Conservation (phyloP, 2,888 invertebrate species). For the Drosophila pegasa region DNA sequence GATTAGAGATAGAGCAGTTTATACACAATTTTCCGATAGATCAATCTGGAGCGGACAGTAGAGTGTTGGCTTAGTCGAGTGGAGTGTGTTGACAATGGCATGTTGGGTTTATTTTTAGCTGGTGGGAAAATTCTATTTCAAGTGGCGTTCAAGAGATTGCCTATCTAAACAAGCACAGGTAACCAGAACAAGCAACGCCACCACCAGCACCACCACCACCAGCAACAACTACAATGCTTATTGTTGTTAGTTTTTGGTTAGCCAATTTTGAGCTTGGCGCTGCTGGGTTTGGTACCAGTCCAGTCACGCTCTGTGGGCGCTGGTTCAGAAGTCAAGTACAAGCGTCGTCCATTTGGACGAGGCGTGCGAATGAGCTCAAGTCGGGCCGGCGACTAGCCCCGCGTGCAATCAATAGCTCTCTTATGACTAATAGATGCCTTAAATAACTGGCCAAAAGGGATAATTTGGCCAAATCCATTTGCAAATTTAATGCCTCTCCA, state of each 20-base stretch:
- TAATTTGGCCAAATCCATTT: constrained; percentile 71
- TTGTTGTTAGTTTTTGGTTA: constrained; percentile 66
- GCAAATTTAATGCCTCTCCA: constrained; percentile 66
- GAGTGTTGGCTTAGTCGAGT: constrained; percentile 43
- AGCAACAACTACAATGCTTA: constrained; percentile 46
- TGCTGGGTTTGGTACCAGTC: constrained; percentile 59
- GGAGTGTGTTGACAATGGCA: constrained; percentile 36
- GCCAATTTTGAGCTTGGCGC: constrained; percentile 53
- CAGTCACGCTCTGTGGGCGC: constrained; percentile 80
- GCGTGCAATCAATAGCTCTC: constrained; percentile 41
- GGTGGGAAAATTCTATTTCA: constrained; percentile 78
- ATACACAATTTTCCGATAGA: not conserved
- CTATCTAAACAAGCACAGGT: constrained; percentile 72
- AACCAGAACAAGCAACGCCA: constrained; percentile 58
- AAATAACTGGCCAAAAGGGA: constrained; percentile 66
- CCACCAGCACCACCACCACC: constrained; percentile 19
- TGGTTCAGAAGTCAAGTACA: constrained; percentile 80
- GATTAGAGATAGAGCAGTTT: constrained; percentile 1
- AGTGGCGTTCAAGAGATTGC: constrained; percentile 67
- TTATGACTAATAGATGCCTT: constrained; percentile 77
- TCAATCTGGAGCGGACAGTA: not conserved
- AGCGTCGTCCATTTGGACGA: constrained; percentile 57
- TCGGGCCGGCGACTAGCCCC: constrained; percentile 30
- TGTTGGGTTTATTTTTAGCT: constrained; percentile 66
- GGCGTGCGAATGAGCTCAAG: constrained; percentile 76